phyloP scores from a whole-genome alignment of 1,140 invertebrate species.

The Laupala kohalensis region DNA sequence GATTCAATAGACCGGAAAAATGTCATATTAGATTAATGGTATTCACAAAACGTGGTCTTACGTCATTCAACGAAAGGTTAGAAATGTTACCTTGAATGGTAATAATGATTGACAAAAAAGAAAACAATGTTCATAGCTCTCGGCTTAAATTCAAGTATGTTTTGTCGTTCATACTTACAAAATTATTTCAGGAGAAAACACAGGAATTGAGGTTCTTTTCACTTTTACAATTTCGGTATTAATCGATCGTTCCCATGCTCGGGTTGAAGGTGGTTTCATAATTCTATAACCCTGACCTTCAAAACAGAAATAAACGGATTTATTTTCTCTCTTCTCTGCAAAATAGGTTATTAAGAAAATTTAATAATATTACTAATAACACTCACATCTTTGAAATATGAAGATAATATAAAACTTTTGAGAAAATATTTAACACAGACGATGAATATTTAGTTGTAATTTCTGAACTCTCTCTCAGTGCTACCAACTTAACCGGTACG shows the following conservation, averaged over 20 bases:
- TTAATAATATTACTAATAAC: no score
- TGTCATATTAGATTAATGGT: not conserved
- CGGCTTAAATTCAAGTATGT: not conserved
- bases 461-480: not conserved
- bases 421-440: no score
- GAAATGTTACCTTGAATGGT: no score
- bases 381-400: no score
- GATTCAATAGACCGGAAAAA: no score
- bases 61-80: not conserved
- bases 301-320: no score
- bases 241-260: not conserved
- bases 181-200: not conserved
- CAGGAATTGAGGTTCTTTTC: not conserved
- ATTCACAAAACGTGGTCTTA: not conserved
- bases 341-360: no score
- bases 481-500: not conserved
- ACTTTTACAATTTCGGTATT: not conserved
- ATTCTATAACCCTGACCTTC: not conserved
- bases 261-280: not conserved
- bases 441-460: no score
- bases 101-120: no score
- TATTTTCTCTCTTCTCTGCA: no score
- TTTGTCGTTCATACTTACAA: not conserved
- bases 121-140: no score
- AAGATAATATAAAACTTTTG: no score